phyloP scores from a whole-genome alignment of 2,797 vertebrate species.

The Sphenopsis melanotis region DNA sequence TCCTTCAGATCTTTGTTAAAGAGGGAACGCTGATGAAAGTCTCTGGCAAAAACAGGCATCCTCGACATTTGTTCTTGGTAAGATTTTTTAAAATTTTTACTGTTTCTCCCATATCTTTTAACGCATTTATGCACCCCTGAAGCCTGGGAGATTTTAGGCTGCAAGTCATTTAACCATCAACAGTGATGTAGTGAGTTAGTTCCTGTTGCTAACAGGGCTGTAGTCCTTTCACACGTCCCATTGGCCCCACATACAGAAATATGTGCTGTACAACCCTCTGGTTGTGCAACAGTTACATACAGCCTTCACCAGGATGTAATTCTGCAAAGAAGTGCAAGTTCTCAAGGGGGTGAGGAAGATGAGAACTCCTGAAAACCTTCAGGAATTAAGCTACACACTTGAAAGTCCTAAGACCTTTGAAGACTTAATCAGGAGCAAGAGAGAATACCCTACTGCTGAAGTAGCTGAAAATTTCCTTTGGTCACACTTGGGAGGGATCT shows the following conservation, averaged over 20 bases:
- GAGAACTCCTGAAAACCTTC: background rate
- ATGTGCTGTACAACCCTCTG: fast-evolving
- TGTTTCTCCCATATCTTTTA: background rate
- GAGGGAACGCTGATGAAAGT: slow-evolving; percentile 96
- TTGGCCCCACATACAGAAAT: background rate
- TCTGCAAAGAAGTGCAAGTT: background rate
- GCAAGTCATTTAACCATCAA: background rate
- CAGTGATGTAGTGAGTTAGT: background rate
- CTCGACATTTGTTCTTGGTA: slow-evolving; percentile 97
- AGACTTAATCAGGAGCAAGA: background rate
- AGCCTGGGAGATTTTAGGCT: background rate
- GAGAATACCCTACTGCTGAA: background rate
- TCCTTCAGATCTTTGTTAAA: slow-evolving; percentile 89
- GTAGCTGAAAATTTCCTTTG: background rate
- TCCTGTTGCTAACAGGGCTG: background rate
- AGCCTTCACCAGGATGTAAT: background rate
- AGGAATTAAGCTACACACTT: background rate
- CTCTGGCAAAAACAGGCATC: slow-evolving; percentile 86
- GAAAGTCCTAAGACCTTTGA: background rate
- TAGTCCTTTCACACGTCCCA: background rate
- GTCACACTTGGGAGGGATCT: background rate
- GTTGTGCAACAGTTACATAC: background rate
- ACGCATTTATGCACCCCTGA: background rate
- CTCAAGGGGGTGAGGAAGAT: background rate
- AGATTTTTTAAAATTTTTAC: slow-evolving; percentile 27